phyloP scores from a whole-genome alignment of 2,888 invertebrate species.

The Monopis laevigella region DNA sequence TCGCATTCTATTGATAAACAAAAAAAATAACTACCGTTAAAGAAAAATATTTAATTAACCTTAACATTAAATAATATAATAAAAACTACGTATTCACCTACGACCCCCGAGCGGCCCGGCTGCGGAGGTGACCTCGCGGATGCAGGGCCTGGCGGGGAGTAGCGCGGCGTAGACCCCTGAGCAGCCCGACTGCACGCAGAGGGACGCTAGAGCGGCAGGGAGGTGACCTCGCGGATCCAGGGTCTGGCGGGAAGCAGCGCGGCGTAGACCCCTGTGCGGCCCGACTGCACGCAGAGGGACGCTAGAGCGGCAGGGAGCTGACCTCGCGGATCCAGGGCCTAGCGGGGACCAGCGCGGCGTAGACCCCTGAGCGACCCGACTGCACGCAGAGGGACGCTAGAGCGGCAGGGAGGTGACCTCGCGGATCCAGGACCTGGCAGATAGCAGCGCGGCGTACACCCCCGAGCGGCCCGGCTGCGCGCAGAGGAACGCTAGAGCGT shows the following conservation, averaged over 20 bases:
- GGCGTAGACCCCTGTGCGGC: slow-evolving; percentile 66
- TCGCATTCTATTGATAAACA: too few relatives aligned
- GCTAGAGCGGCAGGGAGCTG: slow-evolving; percentile 45
- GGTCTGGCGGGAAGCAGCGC: slow-evolving; percentile 41
- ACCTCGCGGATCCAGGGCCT: slow-evolving; percentile 46
- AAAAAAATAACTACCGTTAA: too few relatives aligned
- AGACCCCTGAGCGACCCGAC: slow-evolving; percentile 63
- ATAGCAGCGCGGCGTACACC: slow-evolving; percentile 60
- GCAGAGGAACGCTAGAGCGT: slow-evolving; percentile 55
- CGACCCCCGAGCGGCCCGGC: too few relatives aligned
- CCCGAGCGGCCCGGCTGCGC: slow-evolving; percentile 59
- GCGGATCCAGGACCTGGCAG: slow-evolving; percentile 45
- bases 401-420: slow-evolving; percentile 43
- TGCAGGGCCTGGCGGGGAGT: too few relatives aligned
- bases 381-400: slow-evolving; percentile 58
- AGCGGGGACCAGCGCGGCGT: slow-evolving; percentile 47
- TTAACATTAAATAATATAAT: too few relatives aligned
- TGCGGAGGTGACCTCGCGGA: too few relatives aligned
- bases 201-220: slow-evolving; percentile 45
- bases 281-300: slow-evolving; percentile 54
- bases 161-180: too few relatives aligned
- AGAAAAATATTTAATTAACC: too few relatives aligned
- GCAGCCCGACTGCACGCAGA: too few relatives aligned
- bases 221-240: slow-evolving; percentile 49
- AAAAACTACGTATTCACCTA: too few relatives aligned